Percentiles rank a stretch among this genome's conserved stretches.
phyloP scores from a whole-genome alignment of 2,888 invertebrate species.

The Brachylomia viminalis region DNA sequence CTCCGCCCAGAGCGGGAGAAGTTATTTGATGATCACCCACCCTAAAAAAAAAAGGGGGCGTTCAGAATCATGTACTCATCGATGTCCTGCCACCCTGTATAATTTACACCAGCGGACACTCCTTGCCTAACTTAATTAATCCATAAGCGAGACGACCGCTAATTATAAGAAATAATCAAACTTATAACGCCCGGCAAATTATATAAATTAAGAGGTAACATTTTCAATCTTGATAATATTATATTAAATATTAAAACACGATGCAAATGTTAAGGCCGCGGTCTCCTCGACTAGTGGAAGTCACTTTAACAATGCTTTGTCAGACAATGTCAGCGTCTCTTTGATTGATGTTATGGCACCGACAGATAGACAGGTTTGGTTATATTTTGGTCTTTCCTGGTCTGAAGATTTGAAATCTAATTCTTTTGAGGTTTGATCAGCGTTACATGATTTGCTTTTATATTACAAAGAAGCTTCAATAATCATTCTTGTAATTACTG shows the following conservation, averaged over 20 bases:
- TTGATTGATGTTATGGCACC: slow-evolving; percentile 61
- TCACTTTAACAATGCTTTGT: slow-evolving; percentile 53
- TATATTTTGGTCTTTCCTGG: slow-evolving; percentile 59
- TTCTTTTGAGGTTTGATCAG: slow-evolving; percentile 50
- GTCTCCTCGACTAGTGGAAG: slow-evolving; percentile 58
- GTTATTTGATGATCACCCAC: too few relatives aligned
- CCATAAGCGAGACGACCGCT: background rate
- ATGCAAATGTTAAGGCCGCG: slow-evolving; percentile 41
- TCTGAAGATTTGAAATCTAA: slow-evolving; percentile 30
- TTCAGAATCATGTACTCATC: background rate
- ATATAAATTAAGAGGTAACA: slow-evolving; percentile 35
- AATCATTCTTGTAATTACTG: background rate
- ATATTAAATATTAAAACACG: slow-evolving; percentile 1
- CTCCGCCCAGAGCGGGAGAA: too few relatives aligned
- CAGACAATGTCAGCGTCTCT: slow-evolving; percentile 55
- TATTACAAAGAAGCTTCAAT: background rate
- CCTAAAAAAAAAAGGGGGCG: too few relatives aligned
- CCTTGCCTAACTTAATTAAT: slow-evolving; percentile 12
- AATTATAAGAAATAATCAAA: slow-evolving; percentile 38
- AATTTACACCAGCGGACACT: background rate
- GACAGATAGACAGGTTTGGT: slow-evolving; percentile 56
- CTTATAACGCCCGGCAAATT: slow-evolving; percentile 32
- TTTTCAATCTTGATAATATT: slow-evolving; percentile 7
- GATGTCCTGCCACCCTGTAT: background rate
- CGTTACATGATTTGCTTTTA: background rate